Conservation (phyloP, 2,888 invertebrate genomes). For the Melolontha melolontha region DNA sequence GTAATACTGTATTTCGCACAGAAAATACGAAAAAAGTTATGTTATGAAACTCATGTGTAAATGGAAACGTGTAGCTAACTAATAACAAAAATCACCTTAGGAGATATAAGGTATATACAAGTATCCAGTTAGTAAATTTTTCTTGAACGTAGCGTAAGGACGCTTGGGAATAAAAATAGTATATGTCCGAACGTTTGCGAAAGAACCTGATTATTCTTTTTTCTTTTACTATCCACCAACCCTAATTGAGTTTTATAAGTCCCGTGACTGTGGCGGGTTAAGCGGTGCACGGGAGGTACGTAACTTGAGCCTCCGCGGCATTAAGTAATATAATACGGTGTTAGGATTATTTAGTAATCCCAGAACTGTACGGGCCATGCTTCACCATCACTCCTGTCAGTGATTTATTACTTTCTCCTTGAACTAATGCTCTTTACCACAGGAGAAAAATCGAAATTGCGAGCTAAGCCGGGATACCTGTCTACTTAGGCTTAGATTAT, state of each 20-base stretch:
- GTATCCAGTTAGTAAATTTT: conserved; percentile 6
- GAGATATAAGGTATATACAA: neutral
- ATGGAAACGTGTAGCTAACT: too few species aligned
- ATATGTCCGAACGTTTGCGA: conserved; percentile 2
- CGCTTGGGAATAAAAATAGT: conserved; percentile 2
- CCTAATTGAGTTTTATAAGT: conserved; percentile 37
- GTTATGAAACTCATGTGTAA: too few species aligned
- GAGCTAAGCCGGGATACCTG: conserved; percentile 10
- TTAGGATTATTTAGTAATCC: conserved; percentile 52
- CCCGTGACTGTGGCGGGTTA: conserved; percentile 9
- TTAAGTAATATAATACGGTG: conserved; percentile 54
- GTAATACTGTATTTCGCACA: too few species aligned
- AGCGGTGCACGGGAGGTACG: conserved; percentile 1
- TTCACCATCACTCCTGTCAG: conserved; percentile 5
- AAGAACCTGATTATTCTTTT: neutral
- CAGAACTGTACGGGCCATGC: conserved; percentile 9
- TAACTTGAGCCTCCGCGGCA: conserved; percentile 41
- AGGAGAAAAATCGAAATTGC: conserved; percentile 11
- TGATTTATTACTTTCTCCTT: conserved; percentile 25
- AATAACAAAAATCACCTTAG: neutral
- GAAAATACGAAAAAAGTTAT: too few species aligned
- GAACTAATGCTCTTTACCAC: neutral
- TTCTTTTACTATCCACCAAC: neutral
- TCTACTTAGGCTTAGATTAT: conserved; percentile 5
- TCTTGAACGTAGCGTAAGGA: conserved; percentile 17